A percentile compares a stretch with the other conserved stretches of the same genome.
phyloP scores from a whole-genome alignment of 2,113 vertebrate species.

The Chloropsis hardwickii region DNA sequence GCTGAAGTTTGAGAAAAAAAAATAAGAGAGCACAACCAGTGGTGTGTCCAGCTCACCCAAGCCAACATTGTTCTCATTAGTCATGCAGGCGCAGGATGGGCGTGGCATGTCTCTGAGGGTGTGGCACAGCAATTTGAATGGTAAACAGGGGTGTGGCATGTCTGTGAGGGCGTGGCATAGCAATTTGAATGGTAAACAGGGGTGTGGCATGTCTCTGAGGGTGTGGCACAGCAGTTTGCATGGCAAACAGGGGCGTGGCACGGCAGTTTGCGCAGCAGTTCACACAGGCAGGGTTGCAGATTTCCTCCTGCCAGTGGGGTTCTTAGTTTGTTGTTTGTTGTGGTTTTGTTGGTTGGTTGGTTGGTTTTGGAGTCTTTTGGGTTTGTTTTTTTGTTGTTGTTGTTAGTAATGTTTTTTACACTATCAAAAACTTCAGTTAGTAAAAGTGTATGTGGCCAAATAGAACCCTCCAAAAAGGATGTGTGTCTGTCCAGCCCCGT shows the following conservation, averaged over 20 bases:
- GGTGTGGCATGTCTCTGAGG: too few species aligned
- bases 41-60: neutral
- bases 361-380: neutral
- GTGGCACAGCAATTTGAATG: too few species aligned
- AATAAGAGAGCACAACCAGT: accelerated
- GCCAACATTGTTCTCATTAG: accelerated
- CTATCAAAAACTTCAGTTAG: too few species aligned
- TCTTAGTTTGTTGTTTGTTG: neutral
- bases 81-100: accelerated
- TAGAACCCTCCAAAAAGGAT: neutral
- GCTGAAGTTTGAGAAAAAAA: neutral
- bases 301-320: neutral
- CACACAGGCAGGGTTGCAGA: neutral
- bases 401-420: too few species aligned
- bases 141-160: neutral
- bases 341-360: neutral
- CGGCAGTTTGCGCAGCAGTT: neutral
- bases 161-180: neutral
- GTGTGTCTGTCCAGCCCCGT: neutral
- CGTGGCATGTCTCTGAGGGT: too few species aligned
- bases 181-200: neutral
- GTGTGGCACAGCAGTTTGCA: too few species aligned
- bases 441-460: neutral
- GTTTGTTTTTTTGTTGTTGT: too few species aligned
- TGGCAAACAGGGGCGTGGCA: neutral